Percentiles rank a stretch among this genome's conserved stretches.
Conservation (phyloP, 2,113 vertebrate genomes). For the Pomatostomus ruficeps region DNA sequence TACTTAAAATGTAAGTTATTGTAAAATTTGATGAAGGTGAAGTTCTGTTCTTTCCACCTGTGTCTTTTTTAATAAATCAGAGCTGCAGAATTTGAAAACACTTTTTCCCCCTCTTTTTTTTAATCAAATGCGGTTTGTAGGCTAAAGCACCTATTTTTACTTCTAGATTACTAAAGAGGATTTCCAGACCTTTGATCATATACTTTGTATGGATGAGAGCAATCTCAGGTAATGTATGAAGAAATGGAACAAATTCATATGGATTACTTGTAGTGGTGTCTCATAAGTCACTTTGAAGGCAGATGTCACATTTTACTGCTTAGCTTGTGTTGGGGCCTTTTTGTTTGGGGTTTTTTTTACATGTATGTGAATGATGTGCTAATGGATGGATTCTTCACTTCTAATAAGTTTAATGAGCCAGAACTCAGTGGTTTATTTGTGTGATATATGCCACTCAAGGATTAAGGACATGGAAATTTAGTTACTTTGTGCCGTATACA, state of each 20-base stretch:
- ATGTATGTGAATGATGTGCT: background rate
- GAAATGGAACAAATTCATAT: background rate
- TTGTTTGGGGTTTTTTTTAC: background rate
- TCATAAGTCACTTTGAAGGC: background rate
- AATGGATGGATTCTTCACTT: background rate
- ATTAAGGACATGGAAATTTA: background rate
- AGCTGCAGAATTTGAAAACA: background rate
- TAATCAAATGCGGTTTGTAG: background rate
- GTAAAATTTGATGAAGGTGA: background rate
- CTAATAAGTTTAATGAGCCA: background rate
- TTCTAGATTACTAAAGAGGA: conserved; percentile 90
- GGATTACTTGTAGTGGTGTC: background rate
- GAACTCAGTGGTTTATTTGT: background rate
- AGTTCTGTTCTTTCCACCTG: background rate
- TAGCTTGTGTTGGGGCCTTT: background rate
- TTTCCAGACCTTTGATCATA: conserved; percentile 87
- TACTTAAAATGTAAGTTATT: background rate
- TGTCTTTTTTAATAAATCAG: background rate
- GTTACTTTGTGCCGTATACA: background rate
- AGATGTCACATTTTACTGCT: background rate
- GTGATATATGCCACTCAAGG: background rate
- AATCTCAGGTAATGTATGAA: conserved; percentile 83
- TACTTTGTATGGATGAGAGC: conserved; percentile 97
- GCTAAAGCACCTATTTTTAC: background rate
- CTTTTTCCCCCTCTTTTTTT: background rate